Evolutionary conservation across 1,140 invertebrate genomes (phyloP).

Genomic region (Rhagoletis zephyria): DNA sequence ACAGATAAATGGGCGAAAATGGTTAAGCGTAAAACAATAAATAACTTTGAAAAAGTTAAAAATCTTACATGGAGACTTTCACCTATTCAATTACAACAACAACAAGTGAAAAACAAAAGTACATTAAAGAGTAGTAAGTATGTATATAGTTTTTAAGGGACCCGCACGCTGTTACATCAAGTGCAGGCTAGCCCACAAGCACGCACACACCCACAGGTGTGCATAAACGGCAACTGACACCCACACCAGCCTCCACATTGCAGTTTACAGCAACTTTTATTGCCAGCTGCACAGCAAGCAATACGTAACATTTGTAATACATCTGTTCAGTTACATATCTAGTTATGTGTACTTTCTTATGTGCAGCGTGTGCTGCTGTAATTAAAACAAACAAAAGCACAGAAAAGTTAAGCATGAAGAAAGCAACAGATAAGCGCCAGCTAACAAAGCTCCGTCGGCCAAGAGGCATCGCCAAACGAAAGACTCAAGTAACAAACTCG

Average conservation of each 20-base stretch:
- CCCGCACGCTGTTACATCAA: not conserved
- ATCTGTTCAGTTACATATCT: not conserved
- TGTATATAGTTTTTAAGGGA: not conserved
- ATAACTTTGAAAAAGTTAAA: conserved; percentile 12
- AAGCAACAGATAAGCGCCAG: not conserved
- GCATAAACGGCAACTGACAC: not conserved
- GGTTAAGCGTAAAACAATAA: not conserved
- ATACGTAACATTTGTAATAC: not conserved
- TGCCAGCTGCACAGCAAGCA: not conserved
- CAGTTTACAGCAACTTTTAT: not conserved
- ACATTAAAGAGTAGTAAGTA: not conserved
- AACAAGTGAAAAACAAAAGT: not conserved
- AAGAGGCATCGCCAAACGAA: not conserved
- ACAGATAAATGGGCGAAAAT: not conserved
- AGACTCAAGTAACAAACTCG: conserved; percentile 41
- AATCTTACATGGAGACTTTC: conserved; percentile 30
- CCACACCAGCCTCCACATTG: not conserved
- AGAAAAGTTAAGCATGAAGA: not conserved
- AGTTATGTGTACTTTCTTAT: not conserved
- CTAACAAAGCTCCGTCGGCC: not conserved
- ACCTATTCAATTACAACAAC: conserved; percentile 13
- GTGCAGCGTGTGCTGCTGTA: not conserved
- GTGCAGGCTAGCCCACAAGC: not conserved
- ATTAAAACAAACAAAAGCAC: conserved; percentile 37
- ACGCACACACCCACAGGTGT: not conserved